Base-by-base conservation (phyloP, 2,113 vertebrate species). In the Xiphophorus couchianus region DNA sequence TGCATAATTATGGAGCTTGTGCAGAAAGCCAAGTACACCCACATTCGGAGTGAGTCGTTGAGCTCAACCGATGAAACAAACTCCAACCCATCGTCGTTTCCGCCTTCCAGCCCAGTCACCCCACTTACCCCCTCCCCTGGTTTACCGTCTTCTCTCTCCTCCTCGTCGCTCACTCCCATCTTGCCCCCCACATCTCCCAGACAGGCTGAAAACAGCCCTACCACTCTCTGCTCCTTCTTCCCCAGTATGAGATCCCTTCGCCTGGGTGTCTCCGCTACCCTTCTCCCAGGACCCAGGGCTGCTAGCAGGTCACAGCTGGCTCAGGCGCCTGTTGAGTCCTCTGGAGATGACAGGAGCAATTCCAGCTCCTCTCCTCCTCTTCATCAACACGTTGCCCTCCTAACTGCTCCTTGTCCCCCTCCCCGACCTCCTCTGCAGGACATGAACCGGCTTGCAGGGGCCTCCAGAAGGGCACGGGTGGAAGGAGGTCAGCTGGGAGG, bases 361-460 rank as follows among this genome's bases (percentile, higher is more conserved):
- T 74, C 88, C 3, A 82, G 88, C 84, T 88, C 90, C 84, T 89
- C 93, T 78, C 85, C 90, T 67, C 85, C 84, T 9, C 85, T 84
- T 25, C 85, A 82, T 81, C 89, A 79, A 71, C 85, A 84, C 19
- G 44, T 73, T 29, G 83, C 67, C 15, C 83, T 88, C 78, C 80
- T 37, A 88, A 94, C 90, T 5, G 92, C 92, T 93, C 95, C 95
- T 75, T 79, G 29, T 95, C 95, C 92, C 79, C 95, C 94, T 91
- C 95, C 95, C 64, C 96, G 91, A 94, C 93, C 96, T 84, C 95
- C 93, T 68, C 72, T 92, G 68, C 98, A 99, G 98, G 98, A 98
- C 93, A 99, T 99, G 98, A 99, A 98, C 97, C 97, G 97, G 93
- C 96, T 99, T 91, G 96, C 96, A 87, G 97, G 95, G 85, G 96